Conservation (phyloP, 2,888 invertebrate species). For the Stomorhina lunata region DNA sequence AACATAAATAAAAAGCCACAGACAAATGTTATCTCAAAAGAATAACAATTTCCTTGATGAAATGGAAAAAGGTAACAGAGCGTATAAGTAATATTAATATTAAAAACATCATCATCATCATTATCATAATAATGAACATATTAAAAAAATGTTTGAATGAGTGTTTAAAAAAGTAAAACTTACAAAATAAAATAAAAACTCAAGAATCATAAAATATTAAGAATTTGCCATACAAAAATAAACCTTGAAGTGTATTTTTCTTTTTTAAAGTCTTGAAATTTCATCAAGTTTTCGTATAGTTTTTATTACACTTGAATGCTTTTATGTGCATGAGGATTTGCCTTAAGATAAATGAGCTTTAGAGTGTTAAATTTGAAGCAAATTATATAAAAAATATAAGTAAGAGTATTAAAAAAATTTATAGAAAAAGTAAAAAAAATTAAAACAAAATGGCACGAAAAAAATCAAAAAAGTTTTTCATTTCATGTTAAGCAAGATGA, state of each 20-base stretch:
- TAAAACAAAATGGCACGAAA: not conserved
- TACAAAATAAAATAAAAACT: not conserved
- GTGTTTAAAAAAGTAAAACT: not conserved
- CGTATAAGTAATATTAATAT: conserved; percentile 12
- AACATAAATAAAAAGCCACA: not conserved
- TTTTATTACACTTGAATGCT: not conserved
- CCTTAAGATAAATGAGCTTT: conserved; percentile 9
- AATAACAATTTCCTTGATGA: not conserved
- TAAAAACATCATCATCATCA: not conserved
- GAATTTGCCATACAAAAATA: not conserved
- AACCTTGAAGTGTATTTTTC: too few species aligned
- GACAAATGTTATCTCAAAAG: not conserved
- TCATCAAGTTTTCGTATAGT: too few species aligned
- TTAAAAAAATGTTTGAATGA: not conserved
- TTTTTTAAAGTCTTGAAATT: too few species aligned
- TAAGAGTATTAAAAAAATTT: not conserved
- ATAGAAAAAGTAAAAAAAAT: not conserved
- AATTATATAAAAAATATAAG: not conserved
- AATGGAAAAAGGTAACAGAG: too few species aligned
- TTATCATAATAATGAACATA: not conserved
- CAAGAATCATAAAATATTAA: not conserved
- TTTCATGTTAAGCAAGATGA: not conserved
- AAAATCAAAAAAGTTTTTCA: not conserved
- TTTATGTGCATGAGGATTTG: not conserved
- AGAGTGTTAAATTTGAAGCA: conserved; percentile 27